A percentile compares a stretch with the other conserved stretches of the same genome.
Evolutionary conservation across 2,888 invertebrate genomes (phyloP).

Genomic region (Nectonema munidae): DNA sequence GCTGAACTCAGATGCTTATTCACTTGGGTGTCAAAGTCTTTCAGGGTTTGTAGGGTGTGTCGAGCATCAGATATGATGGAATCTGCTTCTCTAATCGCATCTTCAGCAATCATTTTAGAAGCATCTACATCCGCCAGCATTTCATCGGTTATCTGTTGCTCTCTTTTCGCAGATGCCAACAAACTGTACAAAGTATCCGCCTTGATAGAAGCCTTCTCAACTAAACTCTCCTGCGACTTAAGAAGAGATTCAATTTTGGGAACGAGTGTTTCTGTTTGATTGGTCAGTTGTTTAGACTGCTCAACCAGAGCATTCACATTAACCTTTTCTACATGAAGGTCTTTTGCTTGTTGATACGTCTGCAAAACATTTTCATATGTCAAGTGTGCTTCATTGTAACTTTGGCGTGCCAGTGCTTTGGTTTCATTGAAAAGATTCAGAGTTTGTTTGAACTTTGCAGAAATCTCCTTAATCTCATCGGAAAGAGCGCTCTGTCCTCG

Average conservation of each 20-base stretch:
- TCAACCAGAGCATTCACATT: slow-evolving; percentile 36
- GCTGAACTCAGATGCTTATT: slow-evolving; percentile 46
- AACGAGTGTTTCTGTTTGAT: no score
- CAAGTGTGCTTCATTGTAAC: slow-evolving; percentile 30
- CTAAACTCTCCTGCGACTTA: slow-evolving; percentile 36
- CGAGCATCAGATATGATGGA: slow-evolving; percentile 43
- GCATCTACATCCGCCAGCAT: slow-evolving; percentile 42
- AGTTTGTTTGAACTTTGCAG: slow-evolving; percentile 20
- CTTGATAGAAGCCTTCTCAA: neutral
- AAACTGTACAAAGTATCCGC: neutral
- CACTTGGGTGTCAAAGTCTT: slow-evolving; percentile 53
- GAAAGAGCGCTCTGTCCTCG: slow-evolving; percentile 20
- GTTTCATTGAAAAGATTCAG: slow-evolving; percentile 34
- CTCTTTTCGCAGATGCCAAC: no score
- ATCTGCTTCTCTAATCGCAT: slow-evolving; percentile 51
- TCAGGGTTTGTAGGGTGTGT: slow-evolving; percentile 39
- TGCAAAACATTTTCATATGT: slow-evolving; percentile 49
- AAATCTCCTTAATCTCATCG: slow-evolving; percentile 23
- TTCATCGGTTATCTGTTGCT: slow-evolving; percentile 36
- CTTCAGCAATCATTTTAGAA: slow-evolving; percentile 35
- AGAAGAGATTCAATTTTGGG: no score
- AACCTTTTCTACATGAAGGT: slow-evolving; percentile 41
- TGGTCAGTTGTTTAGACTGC: slow-evolving; percentile 27
- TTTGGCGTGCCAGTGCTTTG: slow-evolving; percentile 30
- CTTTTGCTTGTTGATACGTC: slow-evolving; percentile 42